phyloP scores from a whole-genome alignment of 2,113 vertebrate genomes.

The Zonotrichia leucophrys region DNA sequence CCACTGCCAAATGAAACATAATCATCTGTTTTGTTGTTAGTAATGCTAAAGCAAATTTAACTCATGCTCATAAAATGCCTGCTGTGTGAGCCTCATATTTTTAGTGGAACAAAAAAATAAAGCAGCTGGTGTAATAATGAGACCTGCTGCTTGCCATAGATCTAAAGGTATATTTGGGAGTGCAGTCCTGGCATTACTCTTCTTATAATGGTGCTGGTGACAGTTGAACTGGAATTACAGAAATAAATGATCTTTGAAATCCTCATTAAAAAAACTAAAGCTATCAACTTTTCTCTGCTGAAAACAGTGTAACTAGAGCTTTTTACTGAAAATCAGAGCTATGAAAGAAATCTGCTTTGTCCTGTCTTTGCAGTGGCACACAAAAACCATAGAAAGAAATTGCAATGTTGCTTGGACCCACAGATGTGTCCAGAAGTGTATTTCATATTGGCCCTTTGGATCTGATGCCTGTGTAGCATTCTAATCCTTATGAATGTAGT shows the following conservation, averaged over 20 bases:
- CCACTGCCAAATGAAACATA: background rate
- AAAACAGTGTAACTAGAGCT: background rate
- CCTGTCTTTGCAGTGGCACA: background rate
- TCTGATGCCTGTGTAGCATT: background rate
- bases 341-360: background rate
- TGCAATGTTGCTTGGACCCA: background rate
- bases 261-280: background rate
- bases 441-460: background rate
- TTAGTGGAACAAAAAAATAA: background rate
- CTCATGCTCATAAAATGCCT: background rate
- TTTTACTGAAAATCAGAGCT: background rate
- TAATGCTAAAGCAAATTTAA: background rate
- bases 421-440: background rate
- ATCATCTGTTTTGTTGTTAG: background rate
- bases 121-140: background rate
- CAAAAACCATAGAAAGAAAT: background rate
- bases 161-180: background rate
- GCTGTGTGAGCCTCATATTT: background rate
- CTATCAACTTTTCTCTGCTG: background rate
- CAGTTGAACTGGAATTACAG: background rate
- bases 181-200: background rate
- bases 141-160: background rate
- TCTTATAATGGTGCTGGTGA: background rate
- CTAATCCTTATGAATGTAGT: background rate
- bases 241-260: background rate